Evolutionary conservation across 35 echinoderm and acorn worm genomes (phyloP), one percentile per base, ranked within the genome.

Genomic region (Patiria miniata): DNA sequence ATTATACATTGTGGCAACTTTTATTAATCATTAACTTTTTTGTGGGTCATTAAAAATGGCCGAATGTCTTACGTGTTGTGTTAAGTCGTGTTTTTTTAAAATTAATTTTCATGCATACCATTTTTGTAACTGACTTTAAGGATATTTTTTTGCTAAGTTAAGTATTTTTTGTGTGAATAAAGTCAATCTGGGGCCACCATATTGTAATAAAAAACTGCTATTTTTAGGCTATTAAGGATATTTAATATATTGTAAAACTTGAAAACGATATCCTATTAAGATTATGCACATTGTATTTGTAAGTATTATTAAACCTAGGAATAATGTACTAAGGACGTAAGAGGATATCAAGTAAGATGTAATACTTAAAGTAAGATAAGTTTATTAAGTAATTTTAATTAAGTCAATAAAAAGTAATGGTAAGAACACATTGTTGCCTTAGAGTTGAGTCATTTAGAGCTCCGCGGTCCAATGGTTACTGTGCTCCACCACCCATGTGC

Each of bases 121-220:
- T 73, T 73, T 73, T 73, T 73, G 65, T 73, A 73, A 26, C 34
- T 73, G 65, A 73, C 29, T 18, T 73, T 73, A 23, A 73, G 26
- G 65, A 73, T 73, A 73, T 73, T 73, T 73, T n/a, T 73, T 73
- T 73, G 65, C 65, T 73, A 73, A 73, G 65, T 73, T 73, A 73
- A 73, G 34, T 28, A 73, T 73, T n/a, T n/a, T 60, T 73, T 73
- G 65, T 73, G 65, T 73, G 65, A 73, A 73, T 73, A 73, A 73
- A 73, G 26, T 61, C 28, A 73, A 73, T 73, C 26, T 30, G 65
- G 65, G 65, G 65, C 65, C 65, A 73, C 65, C 65, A 73, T 73
- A 30, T 73, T 73, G 65, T 73, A 73, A 73, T 73, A 73, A 73
- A n/a, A 61, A 73, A 73, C 65, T 73, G 65, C 65, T 73, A 73